Conservation (phyloP, 2,888 invertebrate genomes). For the Athetis lepigone region DNA sequence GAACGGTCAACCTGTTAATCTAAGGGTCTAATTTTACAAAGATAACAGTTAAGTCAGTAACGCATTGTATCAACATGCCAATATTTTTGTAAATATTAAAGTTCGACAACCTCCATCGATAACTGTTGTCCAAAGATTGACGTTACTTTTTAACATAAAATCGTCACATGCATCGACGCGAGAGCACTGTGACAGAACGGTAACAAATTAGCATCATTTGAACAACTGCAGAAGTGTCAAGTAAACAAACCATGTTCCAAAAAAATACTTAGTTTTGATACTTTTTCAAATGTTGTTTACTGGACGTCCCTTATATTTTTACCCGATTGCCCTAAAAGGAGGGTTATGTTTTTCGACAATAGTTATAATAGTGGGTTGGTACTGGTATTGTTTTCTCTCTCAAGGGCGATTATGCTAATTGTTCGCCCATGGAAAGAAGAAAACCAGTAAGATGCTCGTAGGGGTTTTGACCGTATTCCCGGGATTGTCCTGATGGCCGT, state of each 20-base stretch:
- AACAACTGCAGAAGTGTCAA: conserved; percentile 60
- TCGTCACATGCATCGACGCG: conserved; percentile 1
- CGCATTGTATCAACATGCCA: background rate
- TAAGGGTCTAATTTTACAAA: conserved; percentile 26
- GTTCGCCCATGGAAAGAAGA: no score
- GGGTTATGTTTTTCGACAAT: no score
- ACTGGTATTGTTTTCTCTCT: no score
- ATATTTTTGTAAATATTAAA: background rate
- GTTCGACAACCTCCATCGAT: conserved; percentile 11
- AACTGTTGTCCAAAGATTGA: conserved; percentile 25
- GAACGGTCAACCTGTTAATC: conserved; percentile 12
- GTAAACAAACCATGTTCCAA: conserved; percentile 61
- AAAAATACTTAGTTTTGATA: background rate
- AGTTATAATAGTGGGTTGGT: no score
- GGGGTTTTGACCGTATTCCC: no score
- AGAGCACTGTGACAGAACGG: conserved; percentile 68
- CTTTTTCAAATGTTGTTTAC: no score
- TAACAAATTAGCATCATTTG: conserved; percentile 70
- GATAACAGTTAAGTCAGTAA: conserved; percentile 17
- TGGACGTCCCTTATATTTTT: no score
- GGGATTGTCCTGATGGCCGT: no score
- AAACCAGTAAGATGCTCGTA: no score
- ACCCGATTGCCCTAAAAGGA: no score
- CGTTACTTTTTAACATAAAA: conserved; percentile 61
- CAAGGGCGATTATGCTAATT: no score